Conservation (phyloP, 2,113 vertebrate genomes). For the Mungos mungo region DNA sequence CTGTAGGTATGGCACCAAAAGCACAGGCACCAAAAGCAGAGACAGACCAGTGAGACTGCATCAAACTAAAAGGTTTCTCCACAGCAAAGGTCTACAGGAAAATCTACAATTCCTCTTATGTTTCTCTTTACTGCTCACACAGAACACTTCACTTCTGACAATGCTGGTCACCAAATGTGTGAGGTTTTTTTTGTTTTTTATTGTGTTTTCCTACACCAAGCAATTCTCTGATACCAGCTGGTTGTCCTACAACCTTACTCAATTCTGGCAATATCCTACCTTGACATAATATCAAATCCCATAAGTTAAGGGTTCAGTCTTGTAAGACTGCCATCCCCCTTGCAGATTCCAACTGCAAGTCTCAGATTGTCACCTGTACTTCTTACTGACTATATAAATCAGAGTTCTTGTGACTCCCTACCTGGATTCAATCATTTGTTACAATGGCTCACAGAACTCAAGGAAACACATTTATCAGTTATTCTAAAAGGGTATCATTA, state of each 20-base stretch:
- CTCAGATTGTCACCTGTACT: background rate
- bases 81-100: background rate
- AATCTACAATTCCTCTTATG: background rate
- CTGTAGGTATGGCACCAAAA: background rate
- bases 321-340: background rate
- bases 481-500: background rate
- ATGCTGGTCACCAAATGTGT: background rate
- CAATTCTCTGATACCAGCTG: background rate
- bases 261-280: background rate
- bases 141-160: background rate
- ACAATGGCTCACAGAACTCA: background rate
- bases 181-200: background rate
- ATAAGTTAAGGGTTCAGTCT: background rate
- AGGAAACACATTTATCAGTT: background rate
- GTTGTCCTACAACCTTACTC: background rate
- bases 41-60: background rate
- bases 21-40: background rate
- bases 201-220: background rate
- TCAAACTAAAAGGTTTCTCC: background rate
- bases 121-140: background rate
- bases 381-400: background rate
- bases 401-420: background rate
- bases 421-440: background rate
- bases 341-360: background rate
- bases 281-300: background rate